These are phyloP conservation scores for Ceramica pisi DNA, from an alignment of 2,888 invertebrate species.

Conservation along the genomic window DNA sequence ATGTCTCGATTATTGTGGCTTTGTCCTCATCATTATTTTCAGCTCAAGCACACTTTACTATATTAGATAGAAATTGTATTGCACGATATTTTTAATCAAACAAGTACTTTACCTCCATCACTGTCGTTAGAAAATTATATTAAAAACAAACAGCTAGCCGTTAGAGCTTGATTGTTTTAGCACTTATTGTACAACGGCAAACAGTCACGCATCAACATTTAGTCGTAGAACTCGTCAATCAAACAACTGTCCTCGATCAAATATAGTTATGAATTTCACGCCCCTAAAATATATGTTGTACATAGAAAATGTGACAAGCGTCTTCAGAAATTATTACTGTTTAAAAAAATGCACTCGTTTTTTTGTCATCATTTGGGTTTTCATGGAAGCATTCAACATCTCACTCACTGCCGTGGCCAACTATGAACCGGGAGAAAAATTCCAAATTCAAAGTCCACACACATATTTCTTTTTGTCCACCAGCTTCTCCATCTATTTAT, in stretches of 20 bases:
- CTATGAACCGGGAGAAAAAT: neutral
- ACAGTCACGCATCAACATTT: slow-evolving; percentile 1
- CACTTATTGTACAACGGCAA: neutral
- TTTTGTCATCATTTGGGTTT: slow-evolving; percentile 35
- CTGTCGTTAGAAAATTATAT: slow-evolving; percentile 39
- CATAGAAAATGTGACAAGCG: slow-evolving; percentile 61
- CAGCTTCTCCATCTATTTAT: slow-evolving; percentile 49
- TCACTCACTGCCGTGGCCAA: neutral
- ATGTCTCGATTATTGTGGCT: slow-evolving; percentile 67
- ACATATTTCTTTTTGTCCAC: slow-evolving; percentile 37
- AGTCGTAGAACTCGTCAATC: neutral
- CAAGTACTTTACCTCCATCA: slow-evolving; percentile 38
- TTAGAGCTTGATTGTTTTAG: neutral
- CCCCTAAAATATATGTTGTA: slow-evolving; percentile 58
- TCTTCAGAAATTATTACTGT: slow-evolving; percentile 64
- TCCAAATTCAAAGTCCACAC: neutral
- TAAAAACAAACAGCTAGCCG: slow-evolving; percentile 32
- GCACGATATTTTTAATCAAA: slow-evolving; percentile 35
- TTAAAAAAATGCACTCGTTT: slow-evolving; percentile 43
- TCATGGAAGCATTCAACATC: slow-evolving; percentile 14
- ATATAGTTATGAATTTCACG: slow-evolving; percentile 46
- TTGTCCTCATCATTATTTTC: slow-evolving; percentile 48
- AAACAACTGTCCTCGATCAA: neutral
- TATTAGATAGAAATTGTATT: slow-evolving; percentile 26
- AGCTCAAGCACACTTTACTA: slow-evolving; percentile 25